Conservation (phyloP, 64 coral and sea anemone genomes). For the Acropora tenuis region DNA sequence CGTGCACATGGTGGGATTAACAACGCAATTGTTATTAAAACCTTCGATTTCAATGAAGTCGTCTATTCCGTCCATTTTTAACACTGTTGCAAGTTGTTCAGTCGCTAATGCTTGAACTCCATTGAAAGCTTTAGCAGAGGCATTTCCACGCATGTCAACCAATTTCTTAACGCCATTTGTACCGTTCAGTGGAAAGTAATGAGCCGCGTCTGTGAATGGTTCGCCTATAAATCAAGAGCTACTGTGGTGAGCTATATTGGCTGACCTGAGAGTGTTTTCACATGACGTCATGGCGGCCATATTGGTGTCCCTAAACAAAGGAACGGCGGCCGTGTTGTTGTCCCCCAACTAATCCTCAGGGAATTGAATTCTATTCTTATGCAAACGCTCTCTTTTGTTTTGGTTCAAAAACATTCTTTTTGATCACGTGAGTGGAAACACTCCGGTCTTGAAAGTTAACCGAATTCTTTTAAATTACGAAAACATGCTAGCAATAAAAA, state of each 20-base stretch:
- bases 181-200: slow-evolving; percentile 80
- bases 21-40: slow-evolving; percentile 57
- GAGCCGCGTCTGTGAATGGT: slow-evolving; percentile 59
- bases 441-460: too few species aligned
- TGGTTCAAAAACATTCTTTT: too few species aligned
- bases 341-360: too few species aligned
- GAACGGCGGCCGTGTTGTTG: too few species aligned
- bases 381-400: too few species aligned
- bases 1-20: slow-evolving; percentile 60
- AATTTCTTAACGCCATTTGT: slow-evolving; percentile 21
- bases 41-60: slow-evolving; percentile 15
- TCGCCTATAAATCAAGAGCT: neutral
- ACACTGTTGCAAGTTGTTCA: slow-evolving; percentile 74
- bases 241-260: too few species aligned
- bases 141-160: slow-evolving; percentile 70
- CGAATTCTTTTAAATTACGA: too few species aligned
- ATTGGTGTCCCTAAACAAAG: too few species aligned
- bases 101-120: slow-evolving; percentile 44
- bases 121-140: slow-evolving; percentile 28
- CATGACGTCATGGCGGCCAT: too few species aligned
- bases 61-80: slow-evolving; percentile 73
- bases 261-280: too few species aligned
- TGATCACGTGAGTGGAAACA: neutral
- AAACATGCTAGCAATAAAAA: too few species aligned
- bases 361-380: too few species aligned